Percentiles rank a stretch among this genome's conserved stretches.
These are phyloP conservation scores for Lepidurus arcticus DNA, from an alignment of 1,140 invertebrate genomes.

Conservation along the genomic window DNA sequence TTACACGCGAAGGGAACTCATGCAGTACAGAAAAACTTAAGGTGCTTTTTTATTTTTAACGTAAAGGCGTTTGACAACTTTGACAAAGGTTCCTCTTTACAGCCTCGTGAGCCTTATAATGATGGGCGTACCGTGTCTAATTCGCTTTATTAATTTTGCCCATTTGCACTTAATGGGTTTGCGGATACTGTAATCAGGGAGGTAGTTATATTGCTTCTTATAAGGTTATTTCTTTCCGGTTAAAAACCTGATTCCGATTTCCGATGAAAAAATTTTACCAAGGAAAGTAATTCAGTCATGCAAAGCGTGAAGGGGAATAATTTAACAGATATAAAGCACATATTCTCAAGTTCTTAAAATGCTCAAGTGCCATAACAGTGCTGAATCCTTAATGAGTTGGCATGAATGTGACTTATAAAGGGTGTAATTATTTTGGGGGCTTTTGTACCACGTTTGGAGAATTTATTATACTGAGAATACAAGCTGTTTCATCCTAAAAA, in stretches of 20 bases:
- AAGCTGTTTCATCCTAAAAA: background rate
- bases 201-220: background rate
- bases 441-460: background rate
- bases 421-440: background rate
- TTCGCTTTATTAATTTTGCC: background rate
- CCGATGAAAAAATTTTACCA: too few species aligned
- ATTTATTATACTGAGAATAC: background rate
- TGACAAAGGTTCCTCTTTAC: background rate
- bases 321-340: too few species aligned
- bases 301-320: too few species aligned
- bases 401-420: background rate
- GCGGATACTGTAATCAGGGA: background rate
- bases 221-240: too few species aligned
- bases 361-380: too few species aligned
- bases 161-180: background rate
- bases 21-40: background rate
- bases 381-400: too few species aligned
- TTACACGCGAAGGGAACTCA: background rate
- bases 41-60: background rate
- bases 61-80: background rate
- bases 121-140: slow-evolving; percentile 13
- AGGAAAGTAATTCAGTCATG: too few species aligned
- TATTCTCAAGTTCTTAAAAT: too few species aligned
- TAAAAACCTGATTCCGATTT: too few species aligned
- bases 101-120: background rate